Base-by-base conservation (phyloP, 1,140 invertebrate genomes). In the Macrocentrus cingulum region DNA sequence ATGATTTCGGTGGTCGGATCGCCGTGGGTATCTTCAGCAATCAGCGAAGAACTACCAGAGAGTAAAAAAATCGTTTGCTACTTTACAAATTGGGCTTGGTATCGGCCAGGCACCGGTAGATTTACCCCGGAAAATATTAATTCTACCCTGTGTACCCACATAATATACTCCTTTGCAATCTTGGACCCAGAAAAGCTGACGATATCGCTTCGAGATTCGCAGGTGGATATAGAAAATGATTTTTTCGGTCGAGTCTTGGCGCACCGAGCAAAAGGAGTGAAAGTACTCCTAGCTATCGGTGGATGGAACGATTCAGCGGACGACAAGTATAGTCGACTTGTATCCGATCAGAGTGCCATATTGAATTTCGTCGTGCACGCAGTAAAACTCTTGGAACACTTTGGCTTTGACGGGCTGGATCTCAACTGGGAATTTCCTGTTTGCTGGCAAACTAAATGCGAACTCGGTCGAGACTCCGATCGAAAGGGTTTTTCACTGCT, bases 341-440 rank as follows among this genome's bases (percentile, higher is more conserved):
- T 91, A 0, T 88, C 91, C 61, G 86, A 83, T 71, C 84, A 88
- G 1, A 66, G 80, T 1, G 84, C 88, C 0, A 81, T 91, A 29
- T 75, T 74, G 2, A 82, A 82, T 29, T 93, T 92, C 64, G 83
- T 91, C 1, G 76, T 81, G 1, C 85, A 91, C 62, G 85, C 85
- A 0, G 56, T 92, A 0, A 77, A 85, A 57, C 91, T 92, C 63
- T 74, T 93, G 16, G 81, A 88, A 44, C 87, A 90, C 69, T 84
- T 91, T 65, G 84, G 84, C 22, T 92, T 92, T 66, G 89, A 91
- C 67, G 91, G 91, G 16, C 76, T 94, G 0, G 91, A 93, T 77
- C 71, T 93, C 7, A 90, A 92, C 34, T 84, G 82, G 82, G 81
- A 83, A 64, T 89, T 88, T 76, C 87, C 87, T 1, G 84, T 84